Evolutionary conservation across 2,797 vertebrate genomes (phyloP).

Genomic region (Alca torda): DNA sequence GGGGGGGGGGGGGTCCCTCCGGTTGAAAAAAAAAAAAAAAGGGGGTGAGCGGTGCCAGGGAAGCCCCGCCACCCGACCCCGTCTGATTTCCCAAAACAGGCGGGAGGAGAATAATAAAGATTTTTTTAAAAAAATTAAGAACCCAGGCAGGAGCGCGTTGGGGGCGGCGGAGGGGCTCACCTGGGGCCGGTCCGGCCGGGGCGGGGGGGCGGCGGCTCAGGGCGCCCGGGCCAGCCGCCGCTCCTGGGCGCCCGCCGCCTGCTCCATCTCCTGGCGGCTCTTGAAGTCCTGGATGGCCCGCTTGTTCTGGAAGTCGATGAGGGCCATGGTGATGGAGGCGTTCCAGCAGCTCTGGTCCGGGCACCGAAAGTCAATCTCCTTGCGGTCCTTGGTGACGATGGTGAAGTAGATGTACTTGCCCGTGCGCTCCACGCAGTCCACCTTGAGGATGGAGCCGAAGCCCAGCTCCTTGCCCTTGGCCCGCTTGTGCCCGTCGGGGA

Average conservation of each 20-base stretch:
- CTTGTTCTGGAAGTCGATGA: constrained; percentile 96
- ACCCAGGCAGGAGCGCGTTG: background rate
- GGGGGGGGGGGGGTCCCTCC: background rate
- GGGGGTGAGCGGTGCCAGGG: background rate
- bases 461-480: constrained; percentile 89
- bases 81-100: background rate
- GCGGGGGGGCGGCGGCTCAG: constrained; percentile 56
- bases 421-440: constrained; percentile 97
- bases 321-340: constrained; percentile 92
- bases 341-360: constrained; percentile 91
- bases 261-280: constrained; percentile 85
- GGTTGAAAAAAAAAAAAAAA: background rate
- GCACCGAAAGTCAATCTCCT: constrained; percentile 97
- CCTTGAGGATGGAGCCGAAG: constrained; percentile 91
- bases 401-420: constrained; percentile 97
- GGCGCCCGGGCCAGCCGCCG: constrained; percentile 81
- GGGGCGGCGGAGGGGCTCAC: background rate
- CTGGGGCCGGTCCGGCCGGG: background rate
- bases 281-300: constrained; percentile 91
- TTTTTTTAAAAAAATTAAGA: background rate
- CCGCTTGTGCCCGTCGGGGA: constrained; percentile 86
- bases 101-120: background rate
- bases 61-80: background rate
- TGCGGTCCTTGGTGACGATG: constrained; percentile 92
- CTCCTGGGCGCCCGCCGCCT: constrained; percentile 80